Conservation (phyloP, 1,140 invertebrate species). For the Stegodyphus mimosarum region DNA sequence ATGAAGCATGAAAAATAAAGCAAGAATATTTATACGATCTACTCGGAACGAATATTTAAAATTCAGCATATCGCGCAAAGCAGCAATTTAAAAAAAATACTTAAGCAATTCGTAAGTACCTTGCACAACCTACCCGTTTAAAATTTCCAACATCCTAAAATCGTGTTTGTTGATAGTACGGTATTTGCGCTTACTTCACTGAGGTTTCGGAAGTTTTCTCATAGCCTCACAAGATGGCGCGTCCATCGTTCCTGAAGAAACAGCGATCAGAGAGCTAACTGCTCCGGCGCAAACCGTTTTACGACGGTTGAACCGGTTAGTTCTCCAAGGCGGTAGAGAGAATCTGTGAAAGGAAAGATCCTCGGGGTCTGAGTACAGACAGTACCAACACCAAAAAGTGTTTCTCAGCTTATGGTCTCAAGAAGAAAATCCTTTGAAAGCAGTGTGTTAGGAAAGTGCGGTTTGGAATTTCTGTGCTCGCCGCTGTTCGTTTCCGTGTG, state of each 20-base stretch:
- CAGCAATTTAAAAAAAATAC: too few relatives aligned
- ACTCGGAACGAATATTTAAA: too few relatives aligned
- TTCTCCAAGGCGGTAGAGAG: not conserved
- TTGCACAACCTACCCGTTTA: too few relatives aligned
- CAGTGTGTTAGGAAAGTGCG: not conserved
- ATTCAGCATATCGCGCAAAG: too few relatives aligned
- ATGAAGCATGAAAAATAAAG: too few relatives aligned
- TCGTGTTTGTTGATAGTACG: too few relatives aligned
- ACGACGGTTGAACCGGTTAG: slow-evolving; percentile 23
- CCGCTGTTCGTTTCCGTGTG: not conserved
- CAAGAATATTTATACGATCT: too few relatives aligned
- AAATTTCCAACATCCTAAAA: too few relatives aligned
- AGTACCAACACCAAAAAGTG: not conserved
- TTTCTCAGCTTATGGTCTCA: not conserved
- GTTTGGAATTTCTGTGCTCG: not conserved
- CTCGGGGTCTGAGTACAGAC: not conserved
- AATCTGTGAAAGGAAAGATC: not conserved
- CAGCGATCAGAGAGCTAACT: not conserved
- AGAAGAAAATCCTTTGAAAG: not conserved
- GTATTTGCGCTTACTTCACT: too few relatives aligned
- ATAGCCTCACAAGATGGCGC: slow-evolving; percentile 12
- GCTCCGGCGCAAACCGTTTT: slow-evolving; percentile 32
- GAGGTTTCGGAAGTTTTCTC: too few relatives aligned
- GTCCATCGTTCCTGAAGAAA: not conserved
- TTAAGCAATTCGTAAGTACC: too few relatives aligned